A percentile compares a stretch with the other conserved stretches of the same genome.
Conservation (phyloP, 2,113 vertebrate species). For the Puffinus mauretanicus region DNA sequence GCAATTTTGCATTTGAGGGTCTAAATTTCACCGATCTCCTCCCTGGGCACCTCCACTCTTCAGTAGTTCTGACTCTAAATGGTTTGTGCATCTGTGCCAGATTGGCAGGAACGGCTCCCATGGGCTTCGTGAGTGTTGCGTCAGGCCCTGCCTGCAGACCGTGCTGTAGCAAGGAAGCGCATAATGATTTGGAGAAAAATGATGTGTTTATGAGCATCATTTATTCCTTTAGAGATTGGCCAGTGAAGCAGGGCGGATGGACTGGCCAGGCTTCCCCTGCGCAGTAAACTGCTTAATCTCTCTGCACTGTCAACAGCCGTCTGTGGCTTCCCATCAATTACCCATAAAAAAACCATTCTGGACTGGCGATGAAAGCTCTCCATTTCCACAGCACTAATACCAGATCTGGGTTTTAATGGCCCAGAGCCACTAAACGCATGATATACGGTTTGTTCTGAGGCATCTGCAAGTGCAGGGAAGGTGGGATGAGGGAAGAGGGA, state of each 20-base stretch:
- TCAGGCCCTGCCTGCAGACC: not conserved
- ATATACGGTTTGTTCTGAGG: not conserved
- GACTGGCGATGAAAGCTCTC: not conserved
- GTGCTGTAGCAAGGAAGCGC: fast-evolving
- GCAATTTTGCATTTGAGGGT: not conserved
- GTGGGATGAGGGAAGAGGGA: not conserved
- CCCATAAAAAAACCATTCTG: not conserved
- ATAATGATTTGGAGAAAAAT: not conserved
- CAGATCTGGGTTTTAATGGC: not conserved
- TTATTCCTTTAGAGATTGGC: not conserved
- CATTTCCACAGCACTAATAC: not conserved
- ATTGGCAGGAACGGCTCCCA: fast-evolving
- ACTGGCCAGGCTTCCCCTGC: not conserved
- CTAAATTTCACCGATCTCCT: not conserved
- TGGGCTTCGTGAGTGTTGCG: not conserved
- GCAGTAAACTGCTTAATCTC: not conserved
- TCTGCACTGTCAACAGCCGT: not conserved
- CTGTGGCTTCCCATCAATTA: not conserved
- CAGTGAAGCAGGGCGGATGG: not conserved
- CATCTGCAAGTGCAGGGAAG: not conserved
- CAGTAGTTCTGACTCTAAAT: not conserved
- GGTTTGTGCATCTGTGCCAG: not conserved
- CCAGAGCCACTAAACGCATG: not conserved
- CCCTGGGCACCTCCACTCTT: not conserved
- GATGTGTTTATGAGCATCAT: not conserved